A percentile compares a stretch with the other conserved stretches of the same genome.
Evolutionary conservation across 2,888 invertebrate species (phyloP).

Genomic region (Scaptomyza flava): DNA sequence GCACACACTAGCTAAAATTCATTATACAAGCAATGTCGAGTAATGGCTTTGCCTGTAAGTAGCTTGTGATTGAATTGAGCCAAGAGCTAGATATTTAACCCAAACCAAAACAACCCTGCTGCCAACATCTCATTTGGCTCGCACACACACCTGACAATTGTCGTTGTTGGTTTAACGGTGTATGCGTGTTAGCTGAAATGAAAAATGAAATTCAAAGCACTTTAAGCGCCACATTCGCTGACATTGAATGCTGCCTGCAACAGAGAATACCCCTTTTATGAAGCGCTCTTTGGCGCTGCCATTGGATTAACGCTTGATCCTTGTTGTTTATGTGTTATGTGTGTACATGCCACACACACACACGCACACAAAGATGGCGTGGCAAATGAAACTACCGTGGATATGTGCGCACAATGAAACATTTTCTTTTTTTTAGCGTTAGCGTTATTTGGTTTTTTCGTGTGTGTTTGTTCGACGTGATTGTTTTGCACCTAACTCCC

Average conservation of each 20-base stretch:
- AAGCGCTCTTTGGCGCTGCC: conserved; percentile 38
- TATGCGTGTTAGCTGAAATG: conserved; percentile 56
- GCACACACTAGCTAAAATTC: conserved; percentile 46
- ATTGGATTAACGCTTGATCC: conserved; percentile 71
- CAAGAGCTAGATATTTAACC: conserved; percentile 20
- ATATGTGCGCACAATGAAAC: conserved; percentile 60
- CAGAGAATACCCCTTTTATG: conserved; percentile 54
- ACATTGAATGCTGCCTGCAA: conserved; percentile 63
- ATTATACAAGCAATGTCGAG: conserved; percentile 58
- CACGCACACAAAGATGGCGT: not conserved
- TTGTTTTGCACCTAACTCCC: conserved; percentile 32
- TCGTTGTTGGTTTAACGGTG: conserved; percentile 12
- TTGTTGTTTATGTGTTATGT: conserved; percentile 70
- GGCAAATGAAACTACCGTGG: conserved; percentile 21
- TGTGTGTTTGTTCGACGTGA: conserved; percentile 31
- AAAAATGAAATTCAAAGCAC: conserved; percentile 80
- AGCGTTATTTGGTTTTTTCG: conserved; percentile 30
- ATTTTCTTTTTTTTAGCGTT: conserved; percentile 73
- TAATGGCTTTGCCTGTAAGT: conserved; percentile 76
- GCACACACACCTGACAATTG: conserved; percentile 50
- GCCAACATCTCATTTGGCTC: conserved; percentile 54
- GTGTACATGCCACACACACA: conserved; percentile 3
- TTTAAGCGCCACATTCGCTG: conserved; percentile 71
- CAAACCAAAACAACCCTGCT: conserved; percentile 30
- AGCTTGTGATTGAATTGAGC: conserved; percentile 79